phyloP scores from a whole-genome alignment of 1,140 invertebrate genomes.

The Andrena cerasifolii region DNA sequence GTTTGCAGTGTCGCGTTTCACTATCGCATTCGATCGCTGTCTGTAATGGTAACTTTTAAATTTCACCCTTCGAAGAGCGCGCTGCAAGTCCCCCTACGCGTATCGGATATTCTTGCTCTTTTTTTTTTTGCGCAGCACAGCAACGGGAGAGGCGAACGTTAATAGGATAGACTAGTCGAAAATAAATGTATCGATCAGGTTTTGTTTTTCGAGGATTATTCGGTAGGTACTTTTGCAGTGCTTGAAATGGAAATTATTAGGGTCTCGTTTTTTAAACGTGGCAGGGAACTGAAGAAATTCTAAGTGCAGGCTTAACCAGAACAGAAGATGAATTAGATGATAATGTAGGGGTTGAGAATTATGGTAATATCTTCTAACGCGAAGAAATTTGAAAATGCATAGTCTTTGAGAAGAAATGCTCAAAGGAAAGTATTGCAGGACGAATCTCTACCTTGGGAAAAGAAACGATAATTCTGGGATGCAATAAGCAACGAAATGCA shows the following conservation, averaged over 20 bases:
- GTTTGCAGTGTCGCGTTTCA: background rate
- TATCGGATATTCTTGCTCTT: background rate
- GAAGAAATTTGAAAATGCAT: conserved; percentile 18
- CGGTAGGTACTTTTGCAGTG: no score
- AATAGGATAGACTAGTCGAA: background rate
- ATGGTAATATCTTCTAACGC: background rate
- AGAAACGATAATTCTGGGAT: conserved; percentile 13
- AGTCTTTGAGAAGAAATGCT: background rate
- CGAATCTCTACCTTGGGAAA: conserved; percentile 33
- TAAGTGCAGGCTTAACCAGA: no score
- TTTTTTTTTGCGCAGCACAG: background rate
- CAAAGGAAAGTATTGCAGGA: no score
- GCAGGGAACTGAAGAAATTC: background rate
- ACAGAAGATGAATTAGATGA: background rate
- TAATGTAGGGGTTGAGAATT: background rate
- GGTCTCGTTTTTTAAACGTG: no score
- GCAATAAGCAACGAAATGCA: conserved; percentile 6
- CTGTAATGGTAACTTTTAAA: background rate
- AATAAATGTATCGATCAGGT: background rate
- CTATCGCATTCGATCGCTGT: background rate
- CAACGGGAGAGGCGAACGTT: no score
- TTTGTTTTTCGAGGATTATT: no score
- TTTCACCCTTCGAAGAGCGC: background rate
- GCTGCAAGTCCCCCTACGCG: background rate
- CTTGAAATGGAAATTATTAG: no score